These are phyloP conservation scores for Eremophila alpestris DNA, from an alignment of 2,797 vertebrate genomes.

Conservation along the genomic window DNA sequence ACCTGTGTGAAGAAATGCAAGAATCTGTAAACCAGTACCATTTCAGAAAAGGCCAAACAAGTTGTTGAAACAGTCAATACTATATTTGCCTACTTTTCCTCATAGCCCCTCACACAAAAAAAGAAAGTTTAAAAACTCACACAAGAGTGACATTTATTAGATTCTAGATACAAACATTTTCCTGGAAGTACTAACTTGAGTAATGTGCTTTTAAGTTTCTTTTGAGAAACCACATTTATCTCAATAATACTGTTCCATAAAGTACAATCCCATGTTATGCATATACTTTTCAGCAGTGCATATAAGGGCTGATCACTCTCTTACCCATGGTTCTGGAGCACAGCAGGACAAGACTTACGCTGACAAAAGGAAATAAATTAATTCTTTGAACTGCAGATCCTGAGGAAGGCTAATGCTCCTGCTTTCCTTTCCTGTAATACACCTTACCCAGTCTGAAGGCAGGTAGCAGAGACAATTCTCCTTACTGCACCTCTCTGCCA, in stretches of 20 bases:
- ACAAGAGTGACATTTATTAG: background rate
- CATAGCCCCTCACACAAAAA: background rate
- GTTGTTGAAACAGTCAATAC: background rate
- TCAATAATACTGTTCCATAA: background rate
- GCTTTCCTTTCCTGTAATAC: background rate
- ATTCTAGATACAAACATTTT: background rate
- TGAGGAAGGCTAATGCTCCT: background rate
- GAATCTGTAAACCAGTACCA: background rate
- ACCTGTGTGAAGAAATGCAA: constrained; percentile 75
- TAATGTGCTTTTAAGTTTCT: background rate
- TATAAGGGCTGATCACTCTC: background rate
- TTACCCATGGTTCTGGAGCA: background rate
- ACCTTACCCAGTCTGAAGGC: background rate
- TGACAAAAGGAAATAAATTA: background rate
- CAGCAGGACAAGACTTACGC: fast-evolving
- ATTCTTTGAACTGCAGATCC: background rate
- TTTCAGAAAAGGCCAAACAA: background rate
- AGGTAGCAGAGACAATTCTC: background rate
- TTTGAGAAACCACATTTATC: background rate
- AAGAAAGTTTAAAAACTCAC: background rate
- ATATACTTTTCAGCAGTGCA: background rate
- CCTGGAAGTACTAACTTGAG: background rate
- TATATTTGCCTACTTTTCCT: background rate
- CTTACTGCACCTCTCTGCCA: background rate
- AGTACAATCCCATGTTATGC: background rate